These are phyloP conservation scores for Pterobdella sp. DNA, from an alignment of 2,888 invertebrate genomes.

Conservation along the genomic window DNA sequence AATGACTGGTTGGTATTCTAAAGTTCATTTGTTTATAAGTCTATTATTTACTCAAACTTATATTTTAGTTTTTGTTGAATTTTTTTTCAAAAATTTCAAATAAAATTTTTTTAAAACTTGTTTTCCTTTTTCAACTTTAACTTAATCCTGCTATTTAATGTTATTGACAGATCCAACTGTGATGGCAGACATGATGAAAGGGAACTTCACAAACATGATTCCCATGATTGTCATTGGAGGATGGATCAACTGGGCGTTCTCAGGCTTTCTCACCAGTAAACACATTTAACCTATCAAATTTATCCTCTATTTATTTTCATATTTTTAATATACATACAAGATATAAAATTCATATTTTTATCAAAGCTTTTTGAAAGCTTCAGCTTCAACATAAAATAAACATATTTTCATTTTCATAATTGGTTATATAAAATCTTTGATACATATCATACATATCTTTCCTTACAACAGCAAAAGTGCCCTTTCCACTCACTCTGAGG, in stretches of 20 bases:
- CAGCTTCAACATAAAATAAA: not conserved
- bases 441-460: not conserved
- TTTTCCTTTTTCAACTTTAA: not conserved
- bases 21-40: not conserved
- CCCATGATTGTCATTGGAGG: conserved; percentile 99
- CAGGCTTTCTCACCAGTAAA: conserved; percentile 93
- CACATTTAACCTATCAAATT: conserved; percentile 32
- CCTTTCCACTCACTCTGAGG: conserved; percentile 90
- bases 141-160: not conserved
- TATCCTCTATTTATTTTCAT: not conserved
- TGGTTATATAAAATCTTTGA: no score
- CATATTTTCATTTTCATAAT: no score
- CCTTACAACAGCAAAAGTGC: conserved; percentile 72
- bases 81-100: not conserved
- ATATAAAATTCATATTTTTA: no score
- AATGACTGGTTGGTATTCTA: conserved; percentile 63
- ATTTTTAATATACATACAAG: not conserved
- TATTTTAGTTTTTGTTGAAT: not conserved
- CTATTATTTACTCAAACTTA: not conserved
- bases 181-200: conserved; percentile 98
- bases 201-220: conserved; percentile 92
- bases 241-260: conserved; percentile 99
- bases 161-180: conserved; percentile 70
- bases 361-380: not conserved
- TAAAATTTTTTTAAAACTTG: not conserved